phyloP scores from a whole-genome alignment of 2,888 invertebrate species.

The Sycophila texana region DNA sequence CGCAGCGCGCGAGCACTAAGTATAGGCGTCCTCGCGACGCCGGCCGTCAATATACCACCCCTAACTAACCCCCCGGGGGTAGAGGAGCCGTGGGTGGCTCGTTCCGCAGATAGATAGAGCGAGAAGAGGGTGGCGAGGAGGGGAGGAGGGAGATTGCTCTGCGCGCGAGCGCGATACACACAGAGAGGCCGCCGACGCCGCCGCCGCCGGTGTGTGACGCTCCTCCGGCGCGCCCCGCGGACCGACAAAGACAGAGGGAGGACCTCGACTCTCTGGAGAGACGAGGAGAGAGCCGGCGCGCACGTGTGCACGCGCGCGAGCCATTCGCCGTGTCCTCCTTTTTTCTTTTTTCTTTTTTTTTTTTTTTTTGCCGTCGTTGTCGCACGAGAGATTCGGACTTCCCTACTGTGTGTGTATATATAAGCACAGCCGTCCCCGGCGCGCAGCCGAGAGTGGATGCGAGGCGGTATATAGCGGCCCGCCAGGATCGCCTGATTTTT shows the following conservation, averaged over 20 bases:
- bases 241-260: neutral
- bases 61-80: constrained; percentile 72
- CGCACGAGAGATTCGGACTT: constrained; percentile 5
- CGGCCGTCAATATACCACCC: constrained; percentile 75
- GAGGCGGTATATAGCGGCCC: neutral
- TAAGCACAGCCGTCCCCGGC: too few relatives aligned
- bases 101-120: constrained; percentile 57
- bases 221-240: constrained; percentile 1
- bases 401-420: neutral
- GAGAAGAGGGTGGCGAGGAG: constrained; percentile 57
- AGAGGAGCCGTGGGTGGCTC: constrained; percentile 59
- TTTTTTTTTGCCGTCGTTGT: constrained; percentile 4
- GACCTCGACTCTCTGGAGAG: constrained; percentile 1
- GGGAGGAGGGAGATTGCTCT: constrained; percentile 43
- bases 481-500: neutral
- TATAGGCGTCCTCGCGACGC: constrained; percentile 76
- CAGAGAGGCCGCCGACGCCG: constrained; percentile 35
- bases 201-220: constrained; percentile 13
- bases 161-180: constrained; percentile 43
- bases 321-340: constrained; percentile 1
- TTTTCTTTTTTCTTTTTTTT: too few relatives aligned
- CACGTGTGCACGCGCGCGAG: neutral
- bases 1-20: constrained; percentile 70
- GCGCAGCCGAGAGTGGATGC: neutral
- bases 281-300: neutral